Percentiles rank a stretch among this genome's conserved stretches.
Evolutionary conservation across 2,113 vertebrate species (phyloP).

Genomic region (Ailuropoda melanoleuca): DNA sequence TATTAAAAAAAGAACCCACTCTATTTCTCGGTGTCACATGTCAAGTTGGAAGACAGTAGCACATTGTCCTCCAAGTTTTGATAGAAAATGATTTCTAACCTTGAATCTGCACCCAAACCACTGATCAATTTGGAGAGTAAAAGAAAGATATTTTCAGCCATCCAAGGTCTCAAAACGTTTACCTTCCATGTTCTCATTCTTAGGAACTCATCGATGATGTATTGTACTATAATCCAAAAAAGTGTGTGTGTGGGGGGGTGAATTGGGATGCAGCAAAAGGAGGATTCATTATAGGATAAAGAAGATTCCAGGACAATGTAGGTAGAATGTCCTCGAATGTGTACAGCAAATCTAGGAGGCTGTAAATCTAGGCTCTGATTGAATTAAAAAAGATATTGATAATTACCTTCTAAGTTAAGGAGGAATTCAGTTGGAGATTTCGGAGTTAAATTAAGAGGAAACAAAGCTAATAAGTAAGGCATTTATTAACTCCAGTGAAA

Average conservation of each 20-base stretch:
- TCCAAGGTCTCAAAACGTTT: background rate
- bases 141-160: background rate
- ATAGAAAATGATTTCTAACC: background rate
- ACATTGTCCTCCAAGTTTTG: background rate
- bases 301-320: background rate
- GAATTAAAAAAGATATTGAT: background rate
- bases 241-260: too few species aligned
- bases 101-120: background rate
- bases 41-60: background rate
- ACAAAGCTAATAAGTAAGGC: background rate
- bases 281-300: background rate
- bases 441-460: conserved; percentile 3
- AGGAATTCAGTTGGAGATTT: background rate
- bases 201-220: background rate
- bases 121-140: background rate
- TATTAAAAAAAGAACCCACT: background rate
- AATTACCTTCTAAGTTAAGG: background rate
- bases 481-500: background rate
- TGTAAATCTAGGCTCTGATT: background rate
- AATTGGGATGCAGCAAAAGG: background rate
- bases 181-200: background rate
- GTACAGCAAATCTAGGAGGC: background rate
- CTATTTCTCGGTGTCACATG: background rate
- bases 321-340: background rate
- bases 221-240: background rate